phyloP scores from a whole-genome alignment of 1,140 invertebrate genomes.

The Drosophila sp. region DNA sequence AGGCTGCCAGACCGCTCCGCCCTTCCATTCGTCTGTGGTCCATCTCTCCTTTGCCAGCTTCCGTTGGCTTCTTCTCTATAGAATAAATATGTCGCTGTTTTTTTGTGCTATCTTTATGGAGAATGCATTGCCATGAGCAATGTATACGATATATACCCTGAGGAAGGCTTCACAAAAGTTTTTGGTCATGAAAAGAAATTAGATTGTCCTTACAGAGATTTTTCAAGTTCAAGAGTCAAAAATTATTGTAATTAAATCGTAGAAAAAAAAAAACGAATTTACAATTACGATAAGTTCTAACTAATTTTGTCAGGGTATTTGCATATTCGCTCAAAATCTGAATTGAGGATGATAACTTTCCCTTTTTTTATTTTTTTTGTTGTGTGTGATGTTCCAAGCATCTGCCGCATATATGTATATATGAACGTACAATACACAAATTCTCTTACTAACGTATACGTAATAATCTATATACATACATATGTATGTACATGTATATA shows the following conservation, averaged over 20 bases:
- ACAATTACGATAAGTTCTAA: not conserved
- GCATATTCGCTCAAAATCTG: not conserved
- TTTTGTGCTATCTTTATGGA: conserved; percentile 25
- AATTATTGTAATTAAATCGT: not conserved
- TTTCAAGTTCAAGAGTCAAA: too few relatives aligned
- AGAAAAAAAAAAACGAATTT: not conserved
- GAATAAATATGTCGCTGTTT: conserved; percentile 27
- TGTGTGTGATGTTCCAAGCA: conserved; percentile 47
- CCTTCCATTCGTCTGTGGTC: conserved; percentile 10
- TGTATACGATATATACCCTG: not conserved
- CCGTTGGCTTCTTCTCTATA: conserved; percentile 22
- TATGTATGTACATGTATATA: conserved; percentile 27
- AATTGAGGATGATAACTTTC: conserved; percentile 4
- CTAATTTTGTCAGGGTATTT: not conserved
- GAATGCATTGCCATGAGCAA: conserved; percentile 42
- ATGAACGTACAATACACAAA: not conserved
- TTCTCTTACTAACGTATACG: not conserved
- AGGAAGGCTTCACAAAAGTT: conserved; percentile 3
- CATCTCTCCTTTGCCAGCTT: conserved; percentile 27
- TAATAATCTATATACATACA: not conserved
- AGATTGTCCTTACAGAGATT: too few relatives aligned
- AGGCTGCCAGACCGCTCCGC: conserved; percentile 53
- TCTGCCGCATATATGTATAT: conserved; percentile 50
- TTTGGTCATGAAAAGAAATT: conserved; percentile 17
- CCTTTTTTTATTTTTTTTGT: not conserved